Base-by-base conservation (phyloP, 2,113 vertebrate genomes). In the Galeopterus variegatus region DNA sequence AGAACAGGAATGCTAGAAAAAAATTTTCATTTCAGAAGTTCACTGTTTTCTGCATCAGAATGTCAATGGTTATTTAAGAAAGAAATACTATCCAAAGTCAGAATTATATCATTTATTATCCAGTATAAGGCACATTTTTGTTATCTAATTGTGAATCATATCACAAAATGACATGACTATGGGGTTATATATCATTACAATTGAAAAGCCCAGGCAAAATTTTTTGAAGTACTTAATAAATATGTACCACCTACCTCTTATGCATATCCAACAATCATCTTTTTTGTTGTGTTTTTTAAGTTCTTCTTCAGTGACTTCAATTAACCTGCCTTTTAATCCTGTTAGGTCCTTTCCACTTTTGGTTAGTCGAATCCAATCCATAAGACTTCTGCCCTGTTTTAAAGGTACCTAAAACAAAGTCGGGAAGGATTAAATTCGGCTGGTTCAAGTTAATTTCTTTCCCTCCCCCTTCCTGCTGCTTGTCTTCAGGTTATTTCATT, bases 361-460 rank as follows among this genome's bases (percentile, higher is more conserved):
- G 89, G 99, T 99, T 83, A 99, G 98, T 13, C 99, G 98, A 96
- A 99, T 99, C 99, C 99, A 99, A 98, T 99, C 99, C 99, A 99
- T 99, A 33, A 99, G 99, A 99, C 99, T 99, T 98, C 99, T 99
- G 64, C 99, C 99, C 5, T 99, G 99, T 98, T 99, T 99, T 94
- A 99, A 97, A 48, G 99, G 99, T 90, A 99, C 99, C 99, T 99
- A 56, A 77, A 91, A 97, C 94, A 96, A 88, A 65, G 96, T 96
- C 19, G 95, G 21, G 10, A 97, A 93, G n/a, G 0, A 67, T 8
- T 81, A 86, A 76, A 23, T 31, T 26, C 60, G 36, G 18, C 33
- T 77, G 79, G 52, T 52, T 87, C 31, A 4, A 79, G 17, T 50
- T 21, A 48, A 21, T 60, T 60, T 58, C 10, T n/a, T 88, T 33